A percentile compares a stretch with the other conserved stretches of the same genome.
Evolutionary conservation across 1,140 invertebrate genomes (phyloP).

Genomic region (Cotesia vestalis): DNA sequence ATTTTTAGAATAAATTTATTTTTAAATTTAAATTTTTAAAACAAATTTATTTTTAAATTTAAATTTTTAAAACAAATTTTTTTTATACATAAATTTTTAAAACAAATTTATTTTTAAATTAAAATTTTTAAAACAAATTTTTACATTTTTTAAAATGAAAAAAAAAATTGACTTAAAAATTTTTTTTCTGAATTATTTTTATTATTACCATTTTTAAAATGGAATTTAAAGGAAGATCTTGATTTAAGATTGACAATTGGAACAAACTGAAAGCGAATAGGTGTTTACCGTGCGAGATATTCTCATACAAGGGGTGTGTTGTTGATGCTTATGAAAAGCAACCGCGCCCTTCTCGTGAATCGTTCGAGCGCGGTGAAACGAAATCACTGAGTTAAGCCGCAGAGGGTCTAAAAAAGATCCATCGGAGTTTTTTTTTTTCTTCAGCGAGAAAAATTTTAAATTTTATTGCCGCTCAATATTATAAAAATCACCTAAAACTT

Average conservation of each 20-base stretch:
- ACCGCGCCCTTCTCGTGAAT: constrained; percentile 35
- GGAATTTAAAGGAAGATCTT: not conserved
- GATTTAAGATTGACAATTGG: not conserved
- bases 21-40: not conserved
- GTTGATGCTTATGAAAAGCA: constrained; percentile 10
- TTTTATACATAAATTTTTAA: not conserved
- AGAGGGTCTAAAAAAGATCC: constrained; percentile 28
- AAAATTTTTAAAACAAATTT: too few relatives aligned
- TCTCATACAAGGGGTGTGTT: constrained; percentile 8
- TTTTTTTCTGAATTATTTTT: not conserved
- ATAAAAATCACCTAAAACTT: too few relatives aligned
- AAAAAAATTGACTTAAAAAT: not conserved
- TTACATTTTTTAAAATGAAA: not conserved
- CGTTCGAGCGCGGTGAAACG: constrained; percentile 42
- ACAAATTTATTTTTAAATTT: not conserved
- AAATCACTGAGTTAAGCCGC: constrained; percentile 44
- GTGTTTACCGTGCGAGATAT: constrained; percentile 24
- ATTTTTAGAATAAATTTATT: too few relatives aligned
- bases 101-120: not conserved
- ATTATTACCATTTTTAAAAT: not conserved
- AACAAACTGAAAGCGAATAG: constrained; percentile 28
- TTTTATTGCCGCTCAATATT: too few relatives aligned
- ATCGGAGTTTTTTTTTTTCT: constrained; percentile 27
- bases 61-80: too few relatives aligned
- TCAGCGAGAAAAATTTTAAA: too few relatives aligned